Evolutionary conservation across 2,113 vertebrate species (phyloP), one percentile per base, ranked within the genome.

Genomic region (Hirundichthys speculiger): DNA sequence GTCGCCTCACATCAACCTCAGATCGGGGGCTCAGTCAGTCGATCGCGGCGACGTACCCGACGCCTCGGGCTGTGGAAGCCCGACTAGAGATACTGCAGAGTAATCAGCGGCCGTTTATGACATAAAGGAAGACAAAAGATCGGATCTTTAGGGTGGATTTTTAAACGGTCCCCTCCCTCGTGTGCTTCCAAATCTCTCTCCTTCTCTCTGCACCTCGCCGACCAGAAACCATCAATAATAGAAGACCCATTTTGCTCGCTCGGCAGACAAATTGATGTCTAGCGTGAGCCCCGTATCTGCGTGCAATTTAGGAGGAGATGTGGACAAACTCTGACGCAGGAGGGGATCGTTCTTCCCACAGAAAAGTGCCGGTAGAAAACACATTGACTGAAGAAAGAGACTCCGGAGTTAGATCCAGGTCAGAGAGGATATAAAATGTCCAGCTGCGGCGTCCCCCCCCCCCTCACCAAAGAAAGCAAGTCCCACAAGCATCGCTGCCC

Each of bases 1-100:
- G 77, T 83, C 69, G 14, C 43, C 63, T 78, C 60, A 15, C 24
- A 77, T 88, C 68, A 40, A 16, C 19, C 2, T 84, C 75, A 83
- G 15, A 75, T 20, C 10, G 3, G 53, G 34, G 20, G 19, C 18
- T 60, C 5, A 40, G 49, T 70, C 61, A 49, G 63, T 45, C 68
- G 15, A 4, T 53, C 48, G 40, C 25, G 12, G 54, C 70, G 72
- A 25, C 11, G 2, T 15, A 19, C 52, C 65, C 42, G 15, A 13
- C 0, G 53, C 88, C 75, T 2, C 20, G 62, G 84, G 89, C 75
- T 81, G 69, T 84, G 30, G 7, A 7, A 10, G 30, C 30, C 30
- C 11, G 30, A 34, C 30, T 34, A 34, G 30, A 34, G 30, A 34
- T 34, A 34, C 30, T 34, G 30, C 30, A 34, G 30, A 61, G 20